Base-by-base conservation (phyloP, 2,888 invertebrate genomes). In the Aphrophora alni region DNA sequence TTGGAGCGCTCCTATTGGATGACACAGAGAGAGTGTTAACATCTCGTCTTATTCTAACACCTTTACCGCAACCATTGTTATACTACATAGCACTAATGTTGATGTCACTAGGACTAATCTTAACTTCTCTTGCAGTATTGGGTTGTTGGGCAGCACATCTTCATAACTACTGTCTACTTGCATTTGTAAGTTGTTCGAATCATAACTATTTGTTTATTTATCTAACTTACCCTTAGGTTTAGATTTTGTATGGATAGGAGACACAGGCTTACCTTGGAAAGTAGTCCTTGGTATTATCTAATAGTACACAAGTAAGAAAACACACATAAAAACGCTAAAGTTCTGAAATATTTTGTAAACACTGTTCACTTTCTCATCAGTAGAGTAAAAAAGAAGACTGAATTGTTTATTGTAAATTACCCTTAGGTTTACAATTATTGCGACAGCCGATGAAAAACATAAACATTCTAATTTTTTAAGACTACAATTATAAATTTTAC, bases 101-200 rank as follows among this genome's bases (percentile, higher is more conserved):
- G 75, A 90, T 94, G n/a, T 90, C 91, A 0, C 90, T 93, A 0
- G 95, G 95, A 0, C 89, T 95, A 78, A 88, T 92, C 44, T 91
- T 94, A 76, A 92, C 94, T 78, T 89, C 93, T 7, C 91, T 93
- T 0, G 93, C 94, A 3, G 92, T 95, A 72, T 88, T 95, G 25
- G 95, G 95, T 74, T 95, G 94, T 87, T 95, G 95, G 95, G 95
- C 95, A 0, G 93, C 94, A 0, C 95, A 94, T 85, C 81, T 82
- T 8, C 92, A 93, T 84, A 94, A 93, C 85, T 94, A 93, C 86
- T 92, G 92, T 84, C 91, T 94, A 83, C 89, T 95, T n/a, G 92
- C 92, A 78, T 87, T 92, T 82, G 94, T 94, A 89, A 91, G 92
- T 89, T 38, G 17, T 33, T 10, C 33, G n/a, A n/a, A n/a, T n/a